Base-by-base conservation (phyloP, 2,797 vertebrate genomes). In the Enteromius viviparus region DNA sequence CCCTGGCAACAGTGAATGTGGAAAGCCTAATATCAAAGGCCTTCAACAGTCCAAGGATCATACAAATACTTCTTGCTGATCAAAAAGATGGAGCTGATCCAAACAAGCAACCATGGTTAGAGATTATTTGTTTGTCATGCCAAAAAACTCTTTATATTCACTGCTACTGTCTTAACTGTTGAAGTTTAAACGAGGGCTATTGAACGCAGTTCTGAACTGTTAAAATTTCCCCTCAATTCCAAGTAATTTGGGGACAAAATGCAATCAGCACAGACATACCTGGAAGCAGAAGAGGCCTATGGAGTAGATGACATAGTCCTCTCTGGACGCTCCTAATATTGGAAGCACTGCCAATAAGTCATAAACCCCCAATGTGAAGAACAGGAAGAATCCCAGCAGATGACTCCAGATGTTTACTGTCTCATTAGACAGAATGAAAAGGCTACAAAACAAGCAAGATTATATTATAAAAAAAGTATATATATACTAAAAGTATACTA, bases 331-430 rank as follows among this genome's bases (percentile, higher is more conserved):
- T 5, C 96, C 95, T 17, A 96, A 90, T 0, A 93, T 91, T 9
- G 97, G 97, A 91, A 99, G 93, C 74, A 98, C 96, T 0, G 90
- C 93, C 0, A 93, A 94, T 95, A 98, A 96, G 92, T 98, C 97
- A 87, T 98, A 97, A 71, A 99, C 94, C 2, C 96, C 97, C 84
- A 98, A 89, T 2, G 89, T 91, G 91, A 99, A 97, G 94, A 99
- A 99, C 86, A 99, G 94, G 85, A 97, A 77, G 91, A 99, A 99
- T 79, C 97, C 98, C 86, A 99, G 86, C 89, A 99, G 92, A 66
- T 99, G 98, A 92, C 96, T 98, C 98, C 97, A 99, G 91, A 98
- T 98, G 85, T 97, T 99, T 87, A 97, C 96, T 0, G 97, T 96
- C 92, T 99, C 98, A 82, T 99, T 99, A 89, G 97, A 99, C 85